Evolutionary conservation across 2,888 invertebrate species (phyloP).

Genomic region (Ptilodon capucinus): DNA sequence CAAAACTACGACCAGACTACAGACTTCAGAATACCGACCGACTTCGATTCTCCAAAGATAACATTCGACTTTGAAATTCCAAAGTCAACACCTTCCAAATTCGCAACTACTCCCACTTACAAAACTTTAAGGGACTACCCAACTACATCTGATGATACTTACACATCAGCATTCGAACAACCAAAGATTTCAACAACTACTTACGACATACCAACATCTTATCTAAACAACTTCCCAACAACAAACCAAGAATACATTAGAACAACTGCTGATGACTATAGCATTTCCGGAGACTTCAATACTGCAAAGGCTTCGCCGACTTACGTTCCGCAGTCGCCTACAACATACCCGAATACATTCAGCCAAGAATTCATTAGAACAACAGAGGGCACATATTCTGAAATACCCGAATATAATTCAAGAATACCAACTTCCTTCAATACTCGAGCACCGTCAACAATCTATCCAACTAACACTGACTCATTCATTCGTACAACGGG

Average conservation of each 20-base stretch:
- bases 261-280: constrained; percentile 20
- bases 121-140: constrained; percentile 13
- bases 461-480: constrained; percentile 21
- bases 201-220: constrained; percentile 27
- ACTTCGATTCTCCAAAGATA: constrained; percentile 35
- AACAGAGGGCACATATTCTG: constrained; percentile 14
- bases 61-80: constrained; percentile 19
- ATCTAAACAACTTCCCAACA: constrained; percentile 18
- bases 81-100: constrained; percentile 11
- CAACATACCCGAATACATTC: constrained; percentile 13
- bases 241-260: constrained; percentile 17
- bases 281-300: constrained; percentile 17
- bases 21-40: constrained; percentile 31
- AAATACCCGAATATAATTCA: constrained; percentile 16
- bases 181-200: constrained; percentile 23
- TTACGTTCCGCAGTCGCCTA: constrained; percentile 17
- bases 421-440: constrained; percentile 18
- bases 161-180: constrained; percentile 20
- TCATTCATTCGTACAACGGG: constrained; percentile 14
- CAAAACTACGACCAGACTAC: constrained; percentile 45
- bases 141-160: constrained; percentile 11
- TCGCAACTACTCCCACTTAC: constrained; percentile 12
- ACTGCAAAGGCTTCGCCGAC: constrained; percentile 13
- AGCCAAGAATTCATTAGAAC: constrained; percentile 16
- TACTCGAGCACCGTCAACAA: constrained; percentile 14